Evolutionary conservation across 2,888 invertebrate genomes (phyloP), one percentile per base, ranked within the genome.

Genomic region (Sinodicranocentrus sp.): DNA sequence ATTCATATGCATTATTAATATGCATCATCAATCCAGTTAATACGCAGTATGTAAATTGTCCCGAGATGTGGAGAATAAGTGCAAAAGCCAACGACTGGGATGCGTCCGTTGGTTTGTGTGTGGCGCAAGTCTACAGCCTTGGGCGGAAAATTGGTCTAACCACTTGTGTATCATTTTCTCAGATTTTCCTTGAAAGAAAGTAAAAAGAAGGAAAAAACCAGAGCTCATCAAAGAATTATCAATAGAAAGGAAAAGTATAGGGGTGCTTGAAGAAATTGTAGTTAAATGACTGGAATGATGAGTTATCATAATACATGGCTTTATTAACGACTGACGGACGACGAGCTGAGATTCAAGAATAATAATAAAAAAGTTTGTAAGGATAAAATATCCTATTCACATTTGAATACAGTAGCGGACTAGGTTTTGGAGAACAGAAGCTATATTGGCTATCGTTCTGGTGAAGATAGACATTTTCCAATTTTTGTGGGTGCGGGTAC

Each of bases 1-100:
- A 48, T 63, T 63, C 63, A 71, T 33, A 39, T 25, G 19, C 57
- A 57, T 71, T 72, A 61, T 73, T 63, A 73, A 73, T 73, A 73
- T 73, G 73, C 65, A 33, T 39, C 39, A 73, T 21, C 33, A 25
- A 33, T 67, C 43, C 2, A 39, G 39, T 21, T 65, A 28, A 17
- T 59, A 5, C 10, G 59, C 26, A 59, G 10, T 25, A 28, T 59
- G 59, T 25, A 15, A 59, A 59, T 23, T 54, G 10, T 3, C 19
- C 19, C 21, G 5, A 43, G 54, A 17, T 59, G 28, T 19, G 5
- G 17, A 63, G 57, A 19, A 13, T 15, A 33, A 52, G 28, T 28
- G 21, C 57, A 57, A 33, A 33, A 33, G 33, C 2, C 57, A 57
- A 23, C 57, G 21, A 57, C 57, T 23, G 19, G 10, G 19, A 17